Evolutionary conservation across 2,888 invertebrate species (phyloP), one percentile per base, ranked within the genome.

Genomic region (Apamea sordens): DNA sequence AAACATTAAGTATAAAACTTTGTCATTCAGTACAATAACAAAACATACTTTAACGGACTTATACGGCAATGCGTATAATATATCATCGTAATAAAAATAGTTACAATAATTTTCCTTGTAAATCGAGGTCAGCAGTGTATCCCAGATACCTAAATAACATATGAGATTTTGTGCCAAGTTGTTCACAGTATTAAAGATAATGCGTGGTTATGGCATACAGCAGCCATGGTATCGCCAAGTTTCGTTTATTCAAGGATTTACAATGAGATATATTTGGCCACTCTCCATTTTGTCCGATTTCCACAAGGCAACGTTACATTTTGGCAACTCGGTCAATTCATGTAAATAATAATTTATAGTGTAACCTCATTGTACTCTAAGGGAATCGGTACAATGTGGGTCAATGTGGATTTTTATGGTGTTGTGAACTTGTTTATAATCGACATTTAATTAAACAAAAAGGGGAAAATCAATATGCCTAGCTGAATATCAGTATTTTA

Each of bases 221-320:
- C 24, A 74, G 73, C 85, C 73, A 84, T 86, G 82, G 77, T 82
- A 83, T 86, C 69, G 86, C 87, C 88, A 89, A 86, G 76, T 88
- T 83, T 86, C 71, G 73, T 86, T 87, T 86, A 84, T 89, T 83
- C 83, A 85, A 86, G 80, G 83, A 88, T 89, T 87, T 87, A 89
- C 79, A 86, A 84, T 77, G 79, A 79, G 84, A 84, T 83, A 84
- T 86, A 91, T 80, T 93, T 93, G 93, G 93, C 93, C 86, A 91
- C 89, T 92, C 90, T 93, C 93, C 93, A 93, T 91, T 91, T 86
- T 85, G 76, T 67, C 77, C 41, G 56, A 41, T 82, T 80, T 82
- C 56, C 56, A 44, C 67, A 77, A 68, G 59, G 71, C 80, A 64
- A n/a, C 73, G 68, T 72, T 83, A 80, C 78, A 86, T 84, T 71